phyloP scores from a whole-genome alignment of 2,888 invertebrate genomes.

The Hypsopygia costalis region DNA sequence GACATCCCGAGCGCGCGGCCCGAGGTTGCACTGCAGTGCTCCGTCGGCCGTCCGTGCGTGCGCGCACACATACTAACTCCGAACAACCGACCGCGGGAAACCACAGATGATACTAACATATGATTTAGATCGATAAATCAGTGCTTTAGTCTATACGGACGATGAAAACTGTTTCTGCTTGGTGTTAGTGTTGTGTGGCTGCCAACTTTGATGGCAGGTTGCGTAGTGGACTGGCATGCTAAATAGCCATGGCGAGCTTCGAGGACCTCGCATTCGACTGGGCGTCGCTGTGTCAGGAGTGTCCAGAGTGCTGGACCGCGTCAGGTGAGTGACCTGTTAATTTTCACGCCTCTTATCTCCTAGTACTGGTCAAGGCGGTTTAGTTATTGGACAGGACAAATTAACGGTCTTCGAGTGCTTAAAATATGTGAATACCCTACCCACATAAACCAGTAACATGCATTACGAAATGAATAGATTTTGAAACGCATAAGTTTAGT shows the following conservation, averaged over 20 bases:
- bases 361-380: neutral
- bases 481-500: neutral
- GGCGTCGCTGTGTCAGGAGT: conserved; percentile 82
- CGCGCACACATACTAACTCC: conserved; percentile 48
- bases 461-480: neutral
- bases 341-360: neutral
- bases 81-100: conserved; percentile 32
- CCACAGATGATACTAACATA: conserved; percentile 36
- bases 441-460: neutral
- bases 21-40: conserved; percentile 57
- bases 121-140: conserved; percentile 26
- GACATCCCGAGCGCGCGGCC: conserved; percentile 60
- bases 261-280: conserved; percentile 84
- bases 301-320: conserved; percentile 82
- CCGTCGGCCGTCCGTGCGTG: conserved; percentile 64
- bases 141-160: conserved; percentile 21
- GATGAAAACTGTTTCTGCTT: conserved; percentile 23
- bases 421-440: neutral
- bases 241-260: conserved; percentile 81
- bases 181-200: conserved; percentile 56
- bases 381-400: neutral
- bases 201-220: conserved; percentile 28
- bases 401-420: neutral
- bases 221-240: conserved; percentile 46
- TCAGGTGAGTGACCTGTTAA: conserved; percentile 74